These are phyloP conservation scores for Amblyjoppa fuscipennis DNA, from an alignment of 2,888 invertebrate species.

Conservation along the genomic window DNA sequence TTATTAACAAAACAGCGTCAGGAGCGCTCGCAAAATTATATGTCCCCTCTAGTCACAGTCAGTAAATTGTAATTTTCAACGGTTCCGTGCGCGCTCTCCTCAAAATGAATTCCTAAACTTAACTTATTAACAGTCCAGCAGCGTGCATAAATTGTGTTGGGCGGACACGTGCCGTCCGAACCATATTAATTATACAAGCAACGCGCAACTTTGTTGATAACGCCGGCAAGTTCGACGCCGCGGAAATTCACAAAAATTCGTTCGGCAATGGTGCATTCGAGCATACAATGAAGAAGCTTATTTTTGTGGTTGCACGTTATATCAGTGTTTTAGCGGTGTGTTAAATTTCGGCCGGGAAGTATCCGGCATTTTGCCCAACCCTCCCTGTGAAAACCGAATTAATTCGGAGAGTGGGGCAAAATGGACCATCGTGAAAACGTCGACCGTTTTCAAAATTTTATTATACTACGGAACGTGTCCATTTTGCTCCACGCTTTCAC, in stretches of 20 bases:
- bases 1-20: not conserved
- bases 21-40: not conserved
- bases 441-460: not conserved
- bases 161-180: not conserved
- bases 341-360: not conserved
- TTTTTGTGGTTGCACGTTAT: not conserved
- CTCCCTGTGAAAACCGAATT: not conserved
- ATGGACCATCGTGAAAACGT: not conserved
- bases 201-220: not conserved
- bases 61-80: conserved; percentile 2
- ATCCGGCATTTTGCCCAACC: not conserved
- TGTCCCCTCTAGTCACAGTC: not conserved
- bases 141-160: conserved; percentile 6
- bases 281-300: not conserved
- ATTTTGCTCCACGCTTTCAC: not conserved
- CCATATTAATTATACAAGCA: conserved; percentile 11
- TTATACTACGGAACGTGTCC: not conserved
- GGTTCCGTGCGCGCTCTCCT: not conserved
- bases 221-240: not conserved
- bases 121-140: conserved; percentile 1
- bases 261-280: not conserved
- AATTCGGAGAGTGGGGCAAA: not conserved
- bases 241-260: not conserved
- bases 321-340: not conserved
- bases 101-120: conserved; percentile 27